Percentiles rank a stretch among this genome's conserved stretches.
Evolutionary conservation across 2,888 invertebrate genomes (phyloP).

Genomic region (Julus scanicus): DNA sequence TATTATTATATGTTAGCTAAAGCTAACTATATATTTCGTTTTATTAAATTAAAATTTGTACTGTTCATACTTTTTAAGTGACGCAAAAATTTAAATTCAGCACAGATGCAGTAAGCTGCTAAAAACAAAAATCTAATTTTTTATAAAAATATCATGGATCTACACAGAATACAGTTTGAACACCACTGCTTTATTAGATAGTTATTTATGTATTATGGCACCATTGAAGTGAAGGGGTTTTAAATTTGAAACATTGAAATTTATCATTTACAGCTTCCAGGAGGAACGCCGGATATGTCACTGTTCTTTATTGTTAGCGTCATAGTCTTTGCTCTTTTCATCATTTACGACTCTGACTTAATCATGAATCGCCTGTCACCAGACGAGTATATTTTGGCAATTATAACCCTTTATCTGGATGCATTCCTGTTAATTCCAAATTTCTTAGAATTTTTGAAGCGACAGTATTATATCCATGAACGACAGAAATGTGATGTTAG

Average conservation of each 20-base stretch:
- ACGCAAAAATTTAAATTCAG: too few species aligned
- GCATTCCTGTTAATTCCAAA: constrained; percentile 82
- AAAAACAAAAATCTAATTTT: too few species aligned
- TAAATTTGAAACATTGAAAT: not conserved
- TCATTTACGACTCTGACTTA: constrained; percentile 85
- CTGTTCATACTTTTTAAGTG: too few species aligned
- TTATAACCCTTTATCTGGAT: constrained; percentile 87
- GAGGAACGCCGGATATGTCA: constrained; percentile 78
- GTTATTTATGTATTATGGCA: too few species aligned
- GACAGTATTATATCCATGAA: constrained; percentile 66
- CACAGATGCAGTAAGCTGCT: too few species aligned
- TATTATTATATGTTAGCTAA: too few species aligned
- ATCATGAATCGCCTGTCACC: constrained; percentile 83
- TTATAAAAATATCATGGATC: too few species aligned
- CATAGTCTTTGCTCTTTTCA: constrained; percentile 74
- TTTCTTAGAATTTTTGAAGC: constrained; percentile 74
- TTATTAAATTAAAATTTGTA: too few species aligned
- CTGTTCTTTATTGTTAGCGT: constrained; percentile 77
- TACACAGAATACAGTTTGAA: too few species aligned
- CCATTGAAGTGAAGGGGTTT: not conserved
- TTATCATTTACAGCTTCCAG: constrained; percentile 72
- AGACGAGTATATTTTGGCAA: constrained; percentile 88
- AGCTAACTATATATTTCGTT: too few species aligned
- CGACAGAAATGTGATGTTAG: too few species aligned
- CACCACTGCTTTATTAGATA: too few species aligned